Conservation (phyloP, 2,113 vertebrate species). For the Pimephales promelas region DNA sequence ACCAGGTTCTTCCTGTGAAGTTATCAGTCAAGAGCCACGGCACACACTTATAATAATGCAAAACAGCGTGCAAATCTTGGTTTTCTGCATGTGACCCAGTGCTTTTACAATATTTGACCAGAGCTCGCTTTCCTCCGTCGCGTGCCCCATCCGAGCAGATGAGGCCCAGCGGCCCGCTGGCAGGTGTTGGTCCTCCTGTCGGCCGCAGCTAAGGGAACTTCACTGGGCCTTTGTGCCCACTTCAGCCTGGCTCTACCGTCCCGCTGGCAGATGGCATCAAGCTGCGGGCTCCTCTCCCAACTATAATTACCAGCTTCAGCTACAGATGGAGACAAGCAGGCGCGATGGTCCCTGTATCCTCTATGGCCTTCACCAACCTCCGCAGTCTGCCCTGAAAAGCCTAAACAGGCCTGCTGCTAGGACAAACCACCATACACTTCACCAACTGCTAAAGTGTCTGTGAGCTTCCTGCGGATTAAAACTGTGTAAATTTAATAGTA, state of each 20-base stretch:
- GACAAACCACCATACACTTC: slow-evolving; percentile 37
- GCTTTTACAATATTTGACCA: slow-evolving; percentile 13
- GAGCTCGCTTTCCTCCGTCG: slow-evolving; percentile 20
- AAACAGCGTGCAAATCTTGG: neutral
- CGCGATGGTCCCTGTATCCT: slow-evolving; percentile 86
- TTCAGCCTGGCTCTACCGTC: slow-evolving; percentile 77
- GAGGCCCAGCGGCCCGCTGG: slow-evolving; percentile 82
- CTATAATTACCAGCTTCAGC: slow-evolving; percentile 91
- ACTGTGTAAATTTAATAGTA: neutral
- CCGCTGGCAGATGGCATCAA: slow-evolving; percentile 88
- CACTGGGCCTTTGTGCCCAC: slow-evolving; percentile 64
- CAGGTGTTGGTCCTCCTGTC: slow-evolving; percentile 91
- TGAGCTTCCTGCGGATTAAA: slow-evolving; percentile 25
- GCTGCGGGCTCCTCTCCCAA: slow-evolving; percentile 88
- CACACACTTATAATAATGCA: neutral
- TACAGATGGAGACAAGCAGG: slow-evolving; percentile 93
- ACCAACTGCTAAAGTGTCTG: slow-evolving; percentile 37
- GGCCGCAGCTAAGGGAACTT: slow-evolving; percentile 83
- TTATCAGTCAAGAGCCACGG: neutral
- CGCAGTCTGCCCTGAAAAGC: slow-evolving; percentile 52
- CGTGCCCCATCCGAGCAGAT: slow-evolving; percentile 36
- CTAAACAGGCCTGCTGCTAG: slow-evolving; percentile 33
- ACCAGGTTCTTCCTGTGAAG: neutral
- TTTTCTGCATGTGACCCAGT: neutral
- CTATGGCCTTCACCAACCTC: slow-evolving; percentile 82